Evolutionary conservation across 2,113 vertebrate genomes (phyloP), one percentile per base, ranked within the genome.

Genomic region (Pollachius pollachius): DNA sequence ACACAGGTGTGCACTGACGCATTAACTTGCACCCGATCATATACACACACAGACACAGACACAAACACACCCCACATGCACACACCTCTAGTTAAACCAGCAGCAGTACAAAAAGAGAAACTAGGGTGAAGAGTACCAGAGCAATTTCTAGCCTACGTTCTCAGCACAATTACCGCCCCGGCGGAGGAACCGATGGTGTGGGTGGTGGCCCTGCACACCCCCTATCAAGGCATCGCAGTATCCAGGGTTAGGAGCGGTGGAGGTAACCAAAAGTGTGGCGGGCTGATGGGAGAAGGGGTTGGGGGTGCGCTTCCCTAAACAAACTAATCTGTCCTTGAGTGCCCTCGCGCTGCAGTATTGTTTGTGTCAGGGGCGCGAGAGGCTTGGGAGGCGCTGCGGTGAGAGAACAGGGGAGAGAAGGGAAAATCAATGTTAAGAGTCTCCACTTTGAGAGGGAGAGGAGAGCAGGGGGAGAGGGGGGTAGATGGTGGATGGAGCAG

Each of bases 271-370:
- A 80, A 77, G 52, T 73, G 79, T 68, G 71, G 75, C 74, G 79
- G 81, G 69, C 77, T 9, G 37, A 41, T 41, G 9, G 37, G 65
- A 70, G 81, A 77, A 74, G 80, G 81, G 70, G 79, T 64, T 69
- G 81, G 79, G 71, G 77, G 83, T 81, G 79, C 86, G 79, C 76
- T 78, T 84, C 75, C 71, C 73, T 52, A 77, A 87, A 88, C 74
- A 86, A 87, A 85, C 81, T 84, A 82, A 87, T 88, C 84, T 87
- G 83, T 88, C 86, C 85, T 88, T 87, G 81, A 87, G 77, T 88
- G 87, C 79, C 83, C 85, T 90, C 68, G 78, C 78, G 68, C 75
- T 76, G 86, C 87, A 82, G 84, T 79, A 85, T 86, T 86, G 85
- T 83, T 85, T 27, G 81, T 84, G 81, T 79, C 75, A 76, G 78